Evolutionary conservation across 2,888 invertebrate species (phyloP), one percentile per base, ranked within the genome.

Genomic region (Nesidiocoris tenuis): DNA sequence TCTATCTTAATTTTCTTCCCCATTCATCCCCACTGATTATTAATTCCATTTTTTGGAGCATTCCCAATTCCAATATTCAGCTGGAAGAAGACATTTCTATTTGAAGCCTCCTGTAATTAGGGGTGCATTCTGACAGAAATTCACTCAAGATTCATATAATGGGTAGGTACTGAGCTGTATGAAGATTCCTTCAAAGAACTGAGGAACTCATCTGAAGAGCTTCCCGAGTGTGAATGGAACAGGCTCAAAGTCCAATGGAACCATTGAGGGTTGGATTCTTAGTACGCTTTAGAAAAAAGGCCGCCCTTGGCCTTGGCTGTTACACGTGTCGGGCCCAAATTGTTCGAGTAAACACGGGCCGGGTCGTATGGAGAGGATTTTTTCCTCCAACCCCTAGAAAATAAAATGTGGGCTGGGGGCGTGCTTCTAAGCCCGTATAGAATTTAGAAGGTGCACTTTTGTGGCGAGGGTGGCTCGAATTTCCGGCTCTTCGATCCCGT

Each of bases 371-470:
- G 59, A n/a, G 59, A 9, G 59, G 59, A n/a, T 17, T 18, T n/a
- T 18, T 18, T 59, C 17, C 59, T 72, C 57, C 19, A 54, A 61
- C 61, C 72, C 63, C 63, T 25, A 54, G 54, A 54, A 72, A 72
- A 72, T 72, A 72, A 61, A 72, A 72, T 63, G 72, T 61, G 72
- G 72, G 72, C 22, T 22, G 57, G 61, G 67, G n/a, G 16, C n/a
- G 18, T 21, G 59, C n/a, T 9, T 18, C n/a, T 16, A 16, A 18
- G 61, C 72, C 72, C 72, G 72, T 72, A 72, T 72, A 72, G 39
- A 39, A 39, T 39, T 39, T 39, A 39, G 39, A 39, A 39, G 3
- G 39, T 39, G 39, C 39, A 39, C 12, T 12, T 39, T 72, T 61
- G 72, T 21, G 22, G 72, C 39, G 54, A 61, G 72, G 63, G 72